Percentiles rank a stretch among this genome's conserved stretches.
These are phyloP conservation scores for Hyperopisus bebe DNA, from an alignment of 2,113 vertebrate genomes.

Conservation along the genomic window DNA sequence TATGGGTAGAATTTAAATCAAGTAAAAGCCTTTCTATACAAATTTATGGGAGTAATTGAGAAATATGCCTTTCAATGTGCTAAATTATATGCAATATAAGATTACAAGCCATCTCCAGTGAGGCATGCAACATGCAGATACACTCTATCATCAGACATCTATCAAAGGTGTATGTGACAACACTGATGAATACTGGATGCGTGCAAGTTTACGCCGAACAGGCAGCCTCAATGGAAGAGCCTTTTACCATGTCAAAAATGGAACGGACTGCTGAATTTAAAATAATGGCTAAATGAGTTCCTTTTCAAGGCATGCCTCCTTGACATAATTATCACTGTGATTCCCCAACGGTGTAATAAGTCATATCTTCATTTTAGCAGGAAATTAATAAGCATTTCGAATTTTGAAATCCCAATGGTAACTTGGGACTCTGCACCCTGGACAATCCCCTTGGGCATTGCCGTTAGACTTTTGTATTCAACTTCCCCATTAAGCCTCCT, in stretches of 20 bases:
- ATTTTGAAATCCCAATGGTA: neutral
- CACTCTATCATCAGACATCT: neutral
- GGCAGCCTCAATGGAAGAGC: neutral
- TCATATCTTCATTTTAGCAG: slow-evolving; percentile 9
- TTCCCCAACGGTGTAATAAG: neutral
- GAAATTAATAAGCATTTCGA: neutral
- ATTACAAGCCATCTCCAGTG: neutral
- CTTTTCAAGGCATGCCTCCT: neutral
- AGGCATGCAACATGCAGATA: neutral
- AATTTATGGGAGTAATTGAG: neutral
- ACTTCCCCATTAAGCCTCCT: neutral
- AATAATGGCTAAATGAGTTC: neutral
- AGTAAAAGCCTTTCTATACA: neutral
- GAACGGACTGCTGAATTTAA: neutral
- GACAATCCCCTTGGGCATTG: neutral
- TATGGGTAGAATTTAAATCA: neutral
- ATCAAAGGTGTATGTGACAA: neutral
- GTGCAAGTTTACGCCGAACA: neutral
- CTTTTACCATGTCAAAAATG: neutral
- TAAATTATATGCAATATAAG: neutral
- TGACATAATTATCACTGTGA: neutral
- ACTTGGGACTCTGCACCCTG: too few species aligned
- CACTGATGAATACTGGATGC: neutral
- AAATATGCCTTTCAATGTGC: neutral
- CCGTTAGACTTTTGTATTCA: neutral